These are phyloP conservation scores for Paedocypris micromegethes DNA, from an alignment of 2,797 vertebrate species.

Conservation along the genomic window DNA sequence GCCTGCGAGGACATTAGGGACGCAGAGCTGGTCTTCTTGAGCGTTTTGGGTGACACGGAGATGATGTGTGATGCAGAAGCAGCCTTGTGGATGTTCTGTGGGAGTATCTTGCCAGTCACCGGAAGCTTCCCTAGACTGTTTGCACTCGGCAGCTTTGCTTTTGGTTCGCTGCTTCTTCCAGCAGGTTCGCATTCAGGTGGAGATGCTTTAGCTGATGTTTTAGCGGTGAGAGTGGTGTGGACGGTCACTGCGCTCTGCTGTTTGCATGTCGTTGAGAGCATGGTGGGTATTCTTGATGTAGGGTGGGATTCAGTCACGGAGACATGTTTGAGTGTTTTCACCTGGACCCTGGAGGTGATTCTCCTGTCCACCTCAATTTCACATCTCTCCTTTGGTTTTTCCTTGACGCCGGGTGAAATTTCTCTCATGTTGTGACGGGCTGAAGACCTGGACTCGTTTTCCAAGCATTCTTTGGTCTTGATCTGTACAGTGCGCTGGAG, in stretches of 20 bases:
- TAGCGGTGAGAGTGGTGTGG: not conserved
- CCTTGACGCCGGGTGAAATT: not conserved
- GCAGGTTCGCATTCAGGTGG: not conserved
- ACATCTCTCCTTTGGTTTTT: not conserved
- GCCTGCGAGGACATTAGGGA: not conserved
- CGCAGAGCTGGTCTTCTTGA: not conserved
- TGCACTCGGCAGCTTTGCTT: constrained; percentile 7
- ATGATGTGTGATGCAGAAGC: constrained; percentile 24
- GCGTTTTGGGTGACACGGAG: constrained; percentile 10
- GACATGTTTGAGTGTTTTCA: constrained; percentile 10
- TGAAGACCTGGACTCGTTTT: constrained; percentile 13
- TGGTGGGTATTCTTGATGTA: constrained; percentile 1
- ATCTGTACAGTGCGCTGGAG: constrained; percentile 1
- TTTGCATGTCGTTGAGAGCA: constrained; percentile 5
- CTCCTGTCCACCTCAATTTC: not conserved
- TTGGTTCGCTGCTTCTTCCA: constrained; percentile 3
- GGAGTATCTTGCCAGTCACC: not conserved
- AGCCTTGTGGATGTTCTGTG: constrained; percentile 23
- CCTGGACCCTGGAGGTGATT: constrained; percentile 5
- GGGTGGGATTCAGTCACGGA: not conserved
- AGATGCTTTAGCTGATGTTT: not conserved
- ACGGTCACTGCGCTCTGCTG: not conserved
- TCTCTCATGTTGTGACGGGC: constrained; percentile 8
- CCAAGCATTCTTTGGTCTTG: constrained; percentile 8
- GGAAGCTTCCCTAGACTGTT: constrained; percentile 6